Conservation (phyloP, 2,113 vertebrate species). For the Micronycteris hirsuta region DNA sequence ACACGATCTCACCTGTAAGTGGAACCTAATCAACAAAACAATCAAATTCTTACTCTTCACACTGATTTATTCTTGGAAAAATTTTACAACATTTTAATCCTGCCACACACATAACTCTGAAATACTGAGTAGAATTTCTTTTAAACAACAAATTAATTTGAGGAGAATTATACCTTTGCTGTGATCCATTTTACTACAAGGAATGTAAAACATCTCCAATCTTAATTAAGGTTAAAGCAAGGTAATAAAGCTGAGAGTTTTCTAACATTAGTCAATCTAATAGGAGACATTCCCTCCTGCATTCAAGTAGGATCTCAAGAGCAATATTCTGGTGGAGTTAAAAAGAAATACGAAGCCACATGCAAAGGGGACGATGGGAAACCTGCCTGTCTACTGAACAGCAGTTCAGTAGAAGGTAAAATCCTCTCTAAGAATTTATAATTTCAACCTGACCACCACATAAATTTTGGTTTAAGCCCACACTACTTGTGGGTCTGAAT, state of each 20-base stretch:
- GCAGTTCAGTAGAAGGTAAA: background rate
- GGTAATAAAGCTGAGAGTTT: background rate
- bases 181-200: background rate
- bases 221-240: background rate
- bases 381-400: background rate
- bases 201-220: background rate
- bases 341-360: background rate
- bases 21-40: no score
- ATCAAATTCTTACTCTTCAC: background rate
- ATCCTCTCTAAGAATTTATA: background rate
- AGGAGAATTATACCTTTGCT: background rate
- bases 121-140: slow-evolving; percentile 11
- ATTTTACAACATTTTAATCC: background rate
- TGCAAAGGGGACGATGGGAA: background rate
- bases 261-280: background rate
- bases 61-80: background rate
- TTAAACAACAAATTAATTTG: background rate
- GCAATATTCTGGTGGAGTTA: background rate
- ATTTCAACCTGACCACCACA: background rate
- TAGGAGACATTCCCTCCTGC: background rate
- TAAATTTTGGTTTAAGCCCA: background rate
- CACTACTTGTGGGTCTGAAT: background rate
- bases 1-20: no score
- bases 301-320: background rate
- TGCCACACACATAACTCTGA: background rate